phyloP scores from a whole-genome alignment of 2,888 invertebrate genomes.

The Copidosoma aretas region DNA sequence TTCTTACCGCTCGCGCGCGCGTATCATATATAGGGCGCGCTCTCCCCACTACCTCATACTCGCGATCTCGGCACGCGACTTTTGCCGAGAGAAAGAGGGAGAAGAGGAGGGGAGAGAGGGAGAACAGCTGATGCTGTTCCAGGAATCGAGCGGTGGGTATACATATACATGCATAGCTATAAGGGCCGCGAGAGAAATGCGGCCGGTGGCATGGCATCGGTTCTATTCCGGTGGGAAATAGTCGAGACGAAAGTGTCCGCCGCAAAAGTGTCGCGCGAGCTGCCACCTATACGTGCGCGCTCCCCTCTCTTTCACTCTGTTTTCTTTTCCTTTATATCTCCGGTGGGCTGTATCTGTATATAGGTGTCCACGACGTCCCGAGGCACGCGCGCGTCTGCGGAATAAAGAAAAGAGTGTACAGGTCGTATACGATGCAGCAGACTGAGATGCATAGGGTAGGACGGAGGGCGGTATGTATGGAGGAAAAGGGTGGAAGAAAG shows the following conservation, averaged over 20 bases:
- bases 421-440: too few species aligned
- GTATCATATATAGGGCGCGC: background rate
- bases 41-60: too few species aligned
- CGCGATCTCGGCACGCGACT: too few species aligned
- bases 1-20: background rate
- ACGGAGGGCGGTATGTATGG: too few species aligned
- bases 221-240: constrained; percentile 57
- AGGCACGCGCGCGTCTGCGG: too few species aligned
- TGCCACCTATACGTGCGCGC: too few species aligned
- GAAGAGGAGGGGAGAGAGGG: background rate
- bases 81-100: too few species aligned
- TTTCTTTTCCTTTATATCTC: constrained; percentile 11
- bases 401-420: too few species aligned
- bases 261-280: background rate
- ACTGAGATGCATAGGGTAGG: too few species aligned
- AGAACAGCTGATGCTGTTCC: constrained; percentile 34
- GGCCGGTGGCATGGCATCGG: constrained; percentile 50
- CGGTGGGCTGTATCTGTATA: too few species aligned
- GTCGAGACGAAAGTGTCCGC: constrained; percentile 54
- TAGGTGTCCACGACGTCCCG: too few species aligned
- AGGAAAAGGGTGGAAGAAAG: too few species aligned
- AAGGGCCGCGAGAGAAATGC: constrained; percentile 50
- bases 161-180: background rate
- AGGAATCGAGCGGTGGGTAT: constrained; percentile 5
- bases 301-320: background rate